Base-by-base conservation (phyloP, 2,888 invertebrate species). In the Oxytorus armatus region DNA sequence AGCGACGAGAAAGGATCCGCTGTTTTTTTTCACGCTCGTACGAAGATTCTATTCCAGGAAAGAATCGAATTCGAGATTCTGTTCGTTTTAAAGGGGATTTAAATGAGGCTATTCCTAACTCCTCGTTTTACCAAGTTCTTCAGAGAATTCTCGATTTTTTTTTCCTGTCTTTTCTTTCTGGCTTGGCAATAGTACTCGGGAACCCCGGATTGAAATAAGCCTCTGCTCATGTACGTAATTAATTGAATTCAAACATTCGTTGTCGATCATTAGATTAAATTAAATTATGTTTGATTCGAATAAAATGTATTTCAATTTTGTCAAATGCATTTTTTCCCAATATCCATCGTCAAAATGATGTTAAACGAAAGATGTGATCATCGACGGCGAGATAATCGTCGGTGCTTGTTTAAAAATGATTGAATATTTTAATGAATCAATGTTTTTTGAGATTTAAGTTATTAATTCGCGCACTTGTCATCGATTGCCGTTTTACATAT, bases 21-120 rank as follows among this genome's bases (percentile, higher is more conserved):
- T 25, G n/a, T n/a, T n/a, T n/a, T n/a, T 4, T 25, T 39, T 11
- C 8, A 8, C 33, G 23, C 16, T 21, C 7, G 11, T 11, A n/a
- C 14, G 8, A 21, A 33, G 16, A 44, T 57, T 69, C 69, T 69
- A 69, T 69, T 69, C 53, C 42, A 18, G 55, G 55, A 55, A 55
- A 18, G 4, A 57, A 16, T 36, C 11, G n/a, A 29, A 68, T 39
- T 21, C 39, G 68, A 25, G 42, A 42, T 36, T 42, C 14, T 14
- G 29, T 55, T 44, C 42, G 29, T 44, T 69, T 23, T 69, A 5
- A 57, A 36, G 18, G 44, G 55, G 39, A 55, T 69, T 44, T 23
- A 3, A n/a, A 69, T 29, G 1, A 33, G 10, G 14, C 39, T 23
- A 11, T 57, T 23, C 47, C 44, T 44, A 16, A 11, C 33, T 33